Percentiles rank a stretch among this genome's conserved stretches.
These are phyloP conservation scores for Gari tellinella DNA, from an alignment of 2,888 invertebrate species.

Conservation along the genomic window DNA sequence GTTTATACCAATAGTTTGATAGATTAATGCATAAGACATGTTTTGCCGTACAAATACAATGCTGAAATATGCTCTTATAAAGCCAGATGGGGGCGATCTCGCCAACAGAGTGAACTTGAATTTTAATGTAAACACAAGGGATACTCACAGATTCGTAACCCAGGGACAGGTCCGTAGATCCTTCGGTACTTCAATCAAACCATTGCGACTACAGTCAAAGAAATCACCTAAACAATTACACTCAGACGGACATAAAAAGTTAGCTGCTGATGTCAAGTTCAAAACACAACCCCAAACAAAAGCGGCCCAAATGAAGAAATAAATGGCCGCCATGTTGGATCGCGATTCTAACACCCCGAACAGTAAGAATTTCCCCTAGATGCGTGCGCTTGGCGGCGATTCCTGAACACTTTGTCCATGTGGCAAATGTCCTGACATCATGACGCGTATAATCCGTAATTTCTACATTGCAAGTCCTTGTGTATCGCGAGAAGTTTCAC, in stretches of 20 bases:
- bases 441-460: conserved; percentile 25
- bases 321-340: conserved; percentile 81
- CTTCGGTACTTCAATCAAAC: conserved; percentile 89
- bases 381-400: conserved; percentile 37
- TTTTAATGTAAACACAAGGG: conserved; percentile 10
- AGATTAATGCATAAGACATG: too few species aligned
- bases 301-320: conserved; percentile 76
- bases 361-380: conserved; percentile 43
- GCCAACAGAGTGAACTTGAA: too few species aligned
- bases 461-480: conserved; percentile 31
- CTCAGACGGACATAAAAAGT: conserved; percentile 87
- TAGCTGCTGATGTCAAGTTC: conserved; percentile 45
- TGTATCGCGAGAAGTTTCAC: conserved; percentile 24
- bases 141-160: conserved; percentile 90
- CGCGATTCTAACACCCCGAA: conserved; percentile 60
- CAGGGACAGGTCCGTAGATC: conserved; percentile 92
- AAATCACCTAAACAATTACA: conserved; percentile 90
- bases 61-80: too few species aligned
- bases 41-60: too few species aligned
- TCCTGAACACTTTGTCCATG: conserved; percentile 14
- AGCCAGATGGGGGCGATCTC: too few species aligned
- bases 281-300: conserved; percentile 72
- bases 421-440: conserved; percentile 39
- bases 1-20: too few species aligned
- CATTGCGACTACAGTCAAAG: conserved; percentile 91